These are phyloP conservation scores for Promerops cafer DNA, from an alignment of 2,113 vertebrate species.

Conservation along the genomic window DNA sequence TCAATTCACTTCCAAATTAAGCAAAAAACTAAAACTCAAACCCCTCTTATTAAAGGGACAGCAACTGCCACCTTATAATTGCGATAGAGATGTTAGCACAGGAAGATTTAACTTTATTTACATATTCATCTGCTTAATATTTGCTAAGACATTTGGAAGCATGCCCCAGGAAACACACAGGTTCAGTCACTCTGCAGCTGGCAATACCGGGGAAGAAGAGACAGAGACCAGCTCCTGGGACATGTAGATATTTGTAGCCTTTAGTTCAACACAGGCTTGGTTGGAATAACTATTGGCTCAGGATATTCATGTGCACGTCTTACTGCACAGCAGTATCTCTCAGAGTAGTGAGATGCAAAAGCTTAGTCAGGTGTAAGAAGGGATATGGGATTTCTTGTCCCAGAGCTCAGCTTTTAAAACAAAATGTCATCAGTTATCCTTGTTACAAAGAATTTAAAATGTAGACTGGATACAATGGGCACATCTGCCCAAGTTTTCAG, in stretches of 20 bases:
- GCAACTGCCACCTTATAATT: not conserved
- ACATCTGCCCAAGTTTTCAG: not conserved
- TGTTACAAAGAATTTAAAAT: not conserved
- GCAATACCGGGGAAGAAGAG: not conserved
- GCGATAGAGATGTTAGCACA: not conserved
- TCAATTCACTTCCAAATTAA: not conserved
- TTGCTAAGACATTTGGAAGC: not conserved
- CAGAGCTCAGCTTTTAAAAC: not conserved
- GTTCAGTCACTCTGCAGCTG: not conserved
- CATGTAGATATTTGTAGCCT: not conserved
- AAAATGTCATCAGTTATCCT: not conserved
- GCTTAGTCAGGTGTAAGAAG: not conserved
- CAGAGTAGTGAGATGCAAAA: not conserved
- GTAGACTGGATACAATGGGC: not conserved
- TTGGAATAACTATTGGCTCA: not conserved
- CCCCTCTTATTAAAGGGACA: not conserved
- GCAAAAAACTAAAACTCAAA: not conserved
- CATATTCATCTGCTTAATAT: not conserved
- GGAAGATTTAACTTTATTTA: not conserved
- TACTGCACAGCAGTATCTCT: not conserved
- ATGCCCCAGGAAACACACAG: not conserved
- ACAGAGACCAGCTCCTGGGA: not conserved
- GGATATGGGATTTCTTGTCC: not conserved
- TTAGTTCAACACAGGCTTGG: not conserved
- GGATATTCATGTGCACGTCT: not conserved